Percentiles rank a stretch among this genome's conserved stretches.
phyloP scores from a whole-genome alignment of 2,888 invertebrate species.

The Prosapia bicincta region DNA sequence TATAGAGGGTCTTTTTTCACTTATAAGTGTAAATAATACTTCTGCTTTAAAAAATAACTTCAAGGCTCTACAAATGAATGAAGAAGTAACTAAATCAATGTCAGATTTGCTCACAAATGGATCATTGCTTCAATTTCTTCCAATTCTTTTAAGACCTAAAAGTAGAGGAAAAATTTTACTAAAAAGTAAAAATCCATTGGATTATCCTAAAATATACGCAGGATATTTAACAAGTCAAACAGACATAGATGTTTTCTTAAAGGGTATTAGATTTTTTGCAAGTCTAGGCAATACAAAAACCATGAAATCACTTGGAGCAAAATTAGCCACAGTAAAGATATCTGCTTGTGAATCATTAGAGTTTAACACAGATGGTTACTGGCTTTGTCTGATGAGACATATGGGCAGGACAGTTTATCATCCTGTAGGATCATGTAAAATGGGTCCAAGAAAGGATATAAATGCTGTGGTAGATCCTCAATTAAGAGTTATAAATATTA shows the following conservation, averaged over 20 bases:
- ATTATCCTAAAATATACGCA: slow-evolving; percentile 35
- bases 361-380: slow-evolving; percentile 45
- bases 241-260: slow-evolving; percentile 35
- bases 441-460: slow-evolving; percentile 50
- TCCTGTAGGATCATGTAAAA: slow-evolving; percentile 65
- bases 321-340: slow-evolving; percentile 52
- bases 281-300: slow-evolving; percentile 38
- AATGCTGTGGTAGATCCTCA: slow-evolving; percentile 52
- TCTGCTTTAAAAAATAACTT: neutral
- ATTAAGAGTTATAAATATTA: slow-evolving; percentile 53
- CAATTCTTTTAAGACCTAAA: slow-evolving; percentile 38
- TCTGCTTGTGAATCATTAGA: slow-evolving; percentile 50
- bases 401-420: slow-evolving; percentile 59
- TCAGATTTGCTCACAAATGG: slow-evolving; percentile 1
- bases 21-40: slow-evolving; percentile 34
- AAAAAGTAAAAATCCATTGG: slow-evolving; percentile 34
- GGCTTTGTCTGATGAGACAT: slow-evolving; percentile 55
- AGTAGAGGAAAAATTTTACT: slow-evolving; percentile 37
- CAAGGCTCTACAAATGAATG: slow-evolving; percentile 4
- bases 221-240: slow-evolving; percentile 34
- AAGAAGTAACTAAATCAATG: neutral
- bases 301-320: slow-evolving; percentile 35
- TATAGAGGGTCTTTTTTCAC: slow-evolving; percentile 38
- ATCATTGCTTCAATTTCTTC: slow-evolving; percentile 34
- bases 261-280: slow-evolving; percentile 37